A percentile compares a stretch with the other conserved stretches of the same genome.
phyloP scores from a whole-genome alignment of 1,140 invertebrate species.

The Bombyx mandarina region DNA sequence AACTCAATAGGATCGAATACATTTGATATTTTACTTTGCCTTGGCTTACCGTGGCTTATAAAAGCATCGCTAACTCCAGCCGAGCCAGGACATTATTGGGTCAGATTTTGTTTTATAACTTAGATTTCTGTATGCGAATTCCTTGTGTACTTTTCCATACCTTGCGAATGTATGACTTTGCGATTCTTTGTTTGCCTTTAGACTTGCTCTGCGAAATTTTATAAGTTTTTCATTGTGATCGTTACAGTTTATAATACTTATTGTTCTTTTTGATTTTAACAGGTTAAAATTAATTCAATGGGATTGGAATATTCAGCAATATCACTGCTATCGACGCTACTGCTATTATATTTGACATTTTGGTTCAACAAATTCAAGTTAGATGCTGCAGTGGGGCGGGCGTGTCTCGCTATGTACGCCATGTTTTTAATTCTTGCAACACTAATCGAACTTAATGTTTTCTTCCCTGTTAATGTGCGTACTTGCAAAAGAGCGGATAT shows the following conservation, averaged over 20 bases:
- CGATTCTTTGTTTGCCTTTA: neutral
- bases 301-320: conserved; percentile 89
- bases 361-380: conserved; percentile 87
- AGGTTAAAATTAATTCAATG: conserved; percentile 81
- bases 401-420: conserved; percentile 86
- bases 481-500: conserved; percentile 75
- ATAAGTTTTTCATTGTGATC: neutral
- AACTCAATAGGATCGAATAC: conserved; percentile 93
- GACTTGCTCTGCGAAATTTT: conserved; percentile 8
- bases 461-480: conserved; percentile 89
- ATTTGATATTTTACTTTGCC: conserved; percentile 87
- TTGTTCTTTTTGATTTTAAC: conserved; percentile 28
- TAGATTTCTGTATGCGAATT: conserved; percentile 9
- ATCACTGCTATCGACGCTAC: conserved; percentile 85
- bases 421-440: conserved; percentile 87
- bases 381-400: conserved; percentile 83
- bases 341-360: conserved; percentile 84
- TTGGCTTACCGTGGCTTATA: conserved; percentile 90
- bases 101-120: conserved; percentile 57
- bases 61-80: conserved; percentile 85
- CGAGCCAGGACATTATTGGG: conserved; percentile 78
- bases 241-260: neutral
- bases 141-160: neutral
- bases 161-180: conserved; percentile 6
- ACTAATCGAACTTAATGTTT: conserved; percentile 90